Percentiles rank a stretch among this genome's conserved stretches.
These are phyloP conservation scores for Micromussa lordhowensis DNA, from an alignment of 92 coral and sea anemone species.

Conservation along the genomic window DNA sequence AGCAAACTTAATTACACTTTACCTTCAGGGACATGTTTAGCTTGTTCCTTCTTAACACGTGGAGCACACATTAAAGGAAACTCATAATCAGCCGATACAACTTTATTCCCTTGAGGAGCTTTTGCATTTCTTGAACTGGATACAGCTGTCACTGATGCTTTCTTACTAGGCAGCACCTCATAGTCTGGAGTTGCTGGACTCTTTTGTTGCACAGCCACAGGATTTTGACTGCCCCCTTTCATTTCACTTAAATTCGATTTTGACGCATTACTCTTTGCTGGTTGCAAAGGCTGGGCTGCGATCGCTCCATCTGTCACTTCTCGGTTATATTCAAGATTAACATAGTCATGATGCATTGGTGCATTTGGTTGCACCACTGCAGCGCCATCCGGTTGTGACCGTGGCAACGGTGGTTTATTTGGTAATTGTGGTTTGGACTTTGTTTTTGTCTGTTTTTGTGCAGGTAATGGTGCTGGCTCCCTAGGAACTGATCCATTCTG, in stretches of 20 bases:
- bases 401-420: not conserved
- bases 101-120: constrained; percentile 8
- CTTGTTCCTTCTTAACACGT: constrained; percentile 1
- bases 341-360: constrained; percentile 34
- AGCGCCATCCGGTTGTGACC: not conserved
- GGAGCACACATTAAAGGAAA: not conserved
- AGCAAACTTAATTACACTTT: not conserved
- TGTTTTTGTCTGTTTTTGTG: constrained; percentile 9
- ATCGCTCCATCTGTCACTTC: not conserved
- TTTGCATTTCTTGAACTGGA: not conserved
- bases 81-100: constrained; percentile 11
- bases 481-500: constrained; percentile 45
- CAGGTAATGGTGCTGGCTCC: not conserved
- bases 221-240: not conserved
- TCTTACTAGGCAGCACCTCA: constrained; percentile 21
- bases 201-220: not conserved
- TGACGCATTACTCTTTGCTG: not conserved
- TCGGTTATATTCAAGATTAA: constrained; percentile 20
- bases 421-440: not conserved
- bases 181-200: constrained; percentile 15
- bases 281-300: not conserved
- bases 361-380: not conserved
- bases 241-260: not conserved
- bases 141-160: not conserved
- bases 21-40: constrained; percentile 45